Conservation (phyloP, 1,140 invertebrate genomes). For the Neotoxoptera formosana region DNA sequence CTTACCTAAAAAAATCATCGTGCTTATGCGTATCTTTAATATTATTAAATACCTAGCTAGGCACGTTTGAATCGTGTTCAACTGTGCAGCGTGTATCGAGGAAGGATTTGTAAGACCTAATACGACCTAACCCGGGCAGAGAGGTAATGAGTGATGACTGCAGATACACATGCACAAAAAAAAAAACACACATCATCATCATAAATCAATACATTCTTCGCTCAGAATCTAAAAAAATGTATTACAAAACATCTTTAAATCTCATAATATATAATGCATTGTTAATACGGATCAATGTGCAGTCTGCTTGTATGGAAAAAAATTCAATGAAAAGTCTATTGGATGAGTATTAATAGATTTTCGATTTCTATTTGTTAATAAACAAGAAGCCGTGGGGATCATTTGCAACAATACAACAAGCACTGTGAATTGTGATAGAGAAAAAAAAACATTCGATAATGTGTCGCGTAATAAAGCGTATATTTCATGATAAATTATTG, state of each 20-base stretch:
- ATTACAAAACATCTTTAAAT: background rate
- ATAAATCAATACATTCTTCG: too few species aligned
- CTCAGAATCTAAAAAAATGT: background rate
- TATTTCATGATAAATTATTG: background rate
- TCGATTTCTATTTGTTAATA: background rate
- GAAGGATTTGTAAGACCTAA: too few species aligned
- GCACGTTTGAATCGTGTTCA: too few species aligned
- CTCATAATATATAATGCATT: background rate
- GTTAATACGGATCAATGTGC: background rate
- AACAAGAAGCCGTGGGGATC: background rate
- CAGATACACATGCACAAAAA: too few species aligned
- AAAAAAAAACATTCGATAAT: background rate
- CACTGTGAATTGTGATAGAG: background rate
- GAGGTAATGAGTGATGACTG: too few species aligned
- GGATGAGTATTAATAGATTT: background rate
- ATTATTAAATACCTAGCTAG: too few species aligned
- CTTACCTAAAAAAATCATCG: too few species aligned
- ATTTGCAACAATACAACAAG: background rate
- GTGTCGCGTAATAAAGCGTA: background rate
- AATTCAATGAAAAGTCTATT: background rate
- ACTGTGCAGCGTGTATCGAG: too few species aligned
- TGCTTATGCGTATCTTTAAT: too few species aligned
- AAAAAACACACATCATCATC: too few species aligned
- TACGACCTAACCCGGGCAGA: too few species aligned
- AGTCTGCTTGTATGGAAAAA: background rate